These are phyloP conservation scores for Meriones psammophilus DNA, from an alignment of 2,797 vertebrate species.

Conservation along the genomic window DNA sequence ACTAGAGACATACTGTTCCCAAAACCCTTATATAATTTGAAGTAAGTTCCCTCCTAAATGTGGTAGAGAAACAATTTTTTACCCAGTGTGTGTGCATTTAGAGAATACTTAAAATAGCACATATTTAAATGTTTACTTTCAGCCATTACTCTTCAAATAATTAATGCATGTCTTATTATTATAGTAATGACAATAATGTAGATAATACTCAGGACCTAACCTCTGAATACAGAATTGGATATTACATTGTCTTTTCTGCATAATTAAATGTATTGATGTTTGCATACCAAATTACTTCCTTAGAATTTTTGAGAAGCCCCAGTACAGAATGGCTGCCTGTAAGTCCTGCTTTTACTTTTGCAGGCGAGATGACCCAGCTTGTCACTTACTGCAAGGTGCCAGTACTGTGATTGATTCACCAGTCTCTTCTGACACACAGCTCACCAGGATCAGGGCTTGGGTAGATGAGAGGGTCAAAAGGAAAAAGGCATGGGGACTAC, in stretches of 20 bases:
- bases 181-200: constrained; percentile 24
- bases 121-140: constrained; percentile 67
- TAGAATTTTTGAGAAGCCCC: constrained; percentile 60
- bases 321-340: constrained; percentile 15
- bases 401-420: neutral
- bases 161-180: constrained; percentile 69
- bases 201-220: constrained; percentile 27
- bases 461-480: neutral
- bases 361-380: neutral
- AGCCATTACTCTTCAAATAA: constrained; percentile 63
- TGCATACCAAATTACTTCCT: constrained; percentile 56
- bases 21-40: constrained; percentile 76
- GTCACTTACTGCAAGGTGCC: neutral
- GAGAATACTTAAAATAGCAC: constrained; percentile 75
- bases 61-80: constrained; percentile 65
- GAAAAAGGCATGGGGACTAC: neutral
- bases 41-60: constrained; percentile 70
- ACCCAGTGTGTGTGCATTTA: constrained; percentile 63
- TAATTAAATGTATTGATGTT: constrained; percentile 66
- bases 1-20: constrained; percentile 74
- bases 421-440: neutral
- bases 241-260: constrained; percentile 43
- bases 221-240: constrained; percentile 49
- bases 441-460: neutral
- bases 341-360: neutral